Percentiles rank a stretch among this genome's conserved stretches.
These are phyloP conservation scores for Heliconius melpomene DNA, from an alignment of 1,140 invertebrate genomes.

Conservation along the genomic window DNA sequence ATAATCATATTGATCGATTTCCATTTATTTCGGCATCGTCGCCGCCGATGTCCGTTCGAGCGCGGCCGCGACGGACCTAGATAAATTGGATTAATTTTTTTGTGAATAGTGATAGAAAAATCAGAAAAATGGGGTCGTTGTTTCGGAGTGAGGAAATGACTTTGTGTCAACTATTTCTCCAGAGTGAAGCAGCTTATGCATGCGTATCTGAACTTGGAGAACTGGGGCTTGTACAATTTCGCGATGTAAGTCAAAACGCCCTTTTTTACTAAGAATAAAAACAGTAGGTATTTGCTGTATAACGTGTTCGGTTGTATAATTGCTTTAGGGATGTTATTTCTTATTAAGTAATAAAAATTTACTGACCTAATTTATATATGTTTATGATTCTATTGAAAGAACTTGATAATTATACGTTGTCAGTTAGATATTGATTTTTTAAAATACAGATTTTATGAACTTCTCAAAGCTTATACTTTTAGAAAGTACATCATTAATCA, in stretches of 20 bases:
- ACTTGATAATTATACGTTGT: neutral
- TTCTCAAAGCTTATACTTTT: neutral
- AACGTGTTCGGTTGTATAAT: neutral
- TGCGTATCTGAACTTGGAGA: constrained; percentile 96
- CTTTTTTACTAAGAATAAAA: constrained; percentile 31
- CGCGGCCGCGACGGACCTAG: constrained; percentile 66
- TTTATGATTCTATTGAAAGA: neutral
- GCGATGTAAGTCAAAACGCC: constrained; percentile 88
- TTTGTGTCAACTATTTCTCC: constrained; percentile 94
- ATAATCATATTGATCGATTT: constrained; percentile 66
- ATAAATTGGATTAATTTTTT: constrained; percentile 50
- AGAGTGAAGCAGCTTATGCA: constrained; percentile 96
- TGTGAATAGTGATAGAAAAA: constrained; percentile 60
- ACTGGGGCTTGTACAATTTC: constrained; percentile 95
- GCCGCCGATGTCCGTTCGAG: constrained; percentile 69
- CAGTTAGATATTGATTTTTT: neutral
- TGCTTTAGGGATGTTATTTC: neutral
- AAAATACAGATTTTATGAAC: neutral
- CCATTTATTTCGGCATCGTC: constrained; percentile 68
- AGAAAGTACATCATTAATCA: neutral
- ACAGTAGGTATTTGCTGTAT: neutral
- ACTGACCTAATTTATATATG: constrained; percentile 1
- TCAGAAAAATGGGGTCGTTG: constrained; percentile 86
- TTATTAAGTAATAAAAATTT: neutral
- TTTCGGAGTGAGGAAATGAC: constrained; percentile 97